Base-by-base conservation (phyloP, 2,797 vertebrate species). In the Tragopan temminckii region DNA sequence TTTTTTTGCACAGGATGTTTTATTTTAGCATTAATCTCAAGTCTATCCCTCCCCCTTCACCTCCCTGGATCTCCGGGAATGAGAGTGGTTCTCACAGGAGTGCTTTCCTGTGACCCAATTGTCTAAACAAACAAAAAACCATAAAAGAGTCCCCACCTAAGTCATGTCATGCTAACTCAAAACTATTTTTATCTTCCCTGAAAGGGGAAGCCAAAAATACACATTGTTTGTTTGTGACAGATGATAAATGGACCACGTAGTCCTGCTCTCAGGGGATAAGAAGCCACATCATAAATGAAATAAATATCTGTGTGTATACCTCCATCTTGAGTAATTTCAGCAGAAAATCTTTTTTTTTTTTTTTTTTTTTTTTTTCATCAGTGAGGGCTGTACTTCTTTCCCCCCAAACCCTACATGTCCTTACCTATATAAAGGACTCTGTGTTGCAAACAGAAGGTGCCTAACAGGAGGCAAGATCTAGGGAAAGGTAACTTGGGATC, bases 31-130 rank as follows among this genome's bases (percentile, higher is more conserved):
- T 89, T 94, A 93, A 93, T 91, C 81, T 92, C 92, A 83, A 83
- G 50, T 88, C 62, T 77, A 24, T 94, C 91, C 87, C 94, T 89
- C 87, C 93, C 93, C 86, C 48, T 91, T 94, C 68, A 90, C 86
- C 80, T 91, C 93, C 83, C 77, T 89, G 87, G 85, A 85, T 92
- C 82, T 95, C 93, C 96, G 95, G 94, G 94, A 97, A 96, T 94
- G 66, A 95, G 92, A 95, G 42, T 53, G 62, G 87, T 94, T 97
- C 96, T 97, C 96, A 96, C 89, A 96, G 87, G 94, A 96, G 87
- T 64, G 67, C 75, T 97, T 96, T 97, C 95, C 96, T 96, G 94
- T 97, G 94, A 95, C 93, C 90, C 89, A 96, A 92, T 93, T 95
- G 94, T 96, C 95, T 96, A 95, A 97, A 96, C 91, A 95, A 88